Evolutionary conservation across 2,888 invertebrate species (phyloP), one percentile per base, ranked within the genome.

Genomic region (Dromius quadrimaculatus): DNA sequence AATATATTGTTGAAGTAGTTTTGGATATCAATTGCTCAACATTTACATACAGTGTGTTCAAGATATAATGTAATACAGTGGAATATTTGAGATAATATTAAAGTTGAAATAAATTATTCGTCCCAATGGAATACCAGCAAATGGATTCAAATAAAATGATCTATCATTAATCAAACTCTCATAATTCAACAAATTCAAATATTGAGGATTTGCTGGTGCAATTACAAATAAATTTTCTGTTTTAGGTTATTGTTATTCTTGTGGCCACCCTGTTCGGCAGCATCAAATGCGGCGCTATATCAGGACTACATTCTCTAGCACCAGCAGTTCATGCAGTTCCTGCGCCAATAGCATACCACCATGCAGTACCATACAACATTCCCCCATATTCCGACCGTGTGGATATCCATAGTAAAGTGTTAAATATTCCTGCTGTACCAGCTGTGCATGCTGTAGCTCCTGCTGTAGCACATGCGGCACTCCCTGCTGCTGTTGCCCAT

Each of bases 341-440:
- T 23, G 78, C 77, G 41, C 74, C 82, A 1, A 81, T 82, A 0
- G 79, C 82, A 1, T 84, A 83, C 34, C 75, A 82, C 82, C 68
- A 85, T 75, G 85, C 87, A 11, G 84, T 88, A 19, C 89, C 89
- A 0, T 87, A 88, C 74, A 89, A 88, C 74, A 83, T 88, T 43
- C 85, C 87, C 54, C 89, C 89, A 1, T 88, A 86, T 74, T 87
- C 88, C 1, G 85, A 87, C 1, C 87, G 89, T 79, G 81, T 88
- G 71, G 89, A 83, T 79, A 84, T 88, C 6, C 84, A 85, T 72
- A 87, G 81, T 72, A 84, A 82, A 75, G 76, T 76, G 4, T n/a
- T 59, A 3, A 41, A 43, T 28, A 34, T 71, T 20, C 71, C 71
- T 32, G 65, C 50, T 17, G 62, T 54, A n/a, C 47, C 17, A 34